These are phyloP conservation scores for Mirounga angustirostris DNA, from an alignment of 2,113 vertebrate genomes.

Conservation along the genomic window DNA sequence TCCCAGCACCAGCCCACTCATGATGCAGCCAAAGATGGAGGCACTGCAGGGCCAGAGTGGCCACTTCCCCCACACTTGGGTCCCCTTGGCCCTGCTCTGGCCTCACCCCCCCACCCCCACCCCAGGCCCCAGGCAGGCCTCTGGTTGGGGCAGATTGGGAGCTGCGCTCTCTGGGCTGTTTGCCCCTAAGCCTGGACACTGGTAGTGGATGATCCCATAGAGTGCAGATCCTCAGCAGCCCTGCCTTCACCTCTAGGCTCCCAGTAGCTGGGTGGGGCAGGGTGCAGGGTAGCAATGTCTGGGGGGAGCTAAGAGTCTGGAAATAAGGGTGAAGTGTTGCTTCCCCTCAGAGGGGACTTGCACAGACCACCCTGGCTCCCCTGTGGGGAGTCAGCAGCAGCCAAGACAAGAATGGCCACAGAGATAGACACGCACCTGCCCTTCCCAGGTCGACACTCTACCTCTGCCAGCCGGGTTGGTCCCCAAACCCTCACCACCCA, in stretches of 20 bases:
- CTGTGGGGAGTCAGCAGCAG: neutral
- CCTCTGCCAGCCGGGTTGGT: neutral
- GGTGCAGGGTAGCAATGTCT: neutral
- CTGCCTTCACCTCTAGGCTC: no score
- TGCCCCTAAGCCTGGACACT: neutral
- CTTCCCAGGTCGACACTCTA: neutral
- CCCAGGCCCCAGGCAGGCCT: neutral
- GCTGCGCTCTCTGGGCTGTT: neutral
- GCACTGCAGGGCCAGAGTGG: neutral
- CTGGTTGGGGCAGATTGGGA: neutral
- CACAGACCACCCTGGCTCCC: neutral
- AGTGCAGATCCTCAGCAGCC: fast-evolving
- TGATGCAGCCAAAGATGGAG: neutral
- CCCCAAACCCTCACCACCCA: neutral
- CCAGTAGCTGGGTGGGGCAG: neutral
- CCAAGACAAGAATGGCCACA: neutral
- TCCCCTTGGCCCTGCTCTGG: neutral
- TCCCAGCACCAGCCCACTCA: neutral
- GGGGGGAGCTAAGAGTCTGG: neutral
- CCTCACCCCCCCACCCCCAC: neutral
- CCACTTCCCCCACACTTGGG: neutral
- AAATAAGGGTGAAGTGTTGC: neutral
- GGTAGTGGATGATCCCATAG: neutral
- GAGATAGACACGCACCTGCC: neutral
- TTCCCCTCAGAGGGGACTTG: neutral